phyloP scores from a whole-genome alignment of 2,888 invertebrate genomes.

The Lepidochitona cinerea region DNA sequence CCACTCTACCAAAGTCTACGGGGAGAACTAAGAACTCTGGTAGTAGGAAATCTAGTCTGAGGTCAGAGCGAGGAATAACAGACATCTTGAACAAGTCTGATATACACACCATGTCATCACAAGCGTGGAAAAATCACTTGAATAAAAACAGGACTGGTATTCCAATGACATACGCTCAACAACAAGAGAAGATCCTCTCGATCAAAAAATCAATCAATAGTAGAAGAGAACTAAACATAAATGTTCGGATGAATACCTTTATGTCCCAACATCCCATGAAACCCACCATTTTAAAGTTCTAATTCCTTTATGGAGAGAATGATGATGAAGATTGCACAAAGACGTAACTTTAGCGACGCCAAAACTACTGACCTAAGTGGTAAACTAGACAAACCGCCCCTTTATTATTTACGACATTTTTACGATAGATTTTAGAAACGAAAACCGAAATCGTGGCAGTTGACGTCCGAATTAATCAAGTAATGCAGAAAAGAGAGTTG shows the following conservation, averaged over 20 bases:
- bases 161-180: constrained; percentile 35
- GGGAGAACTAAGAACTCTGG: not conserved
- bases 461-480: no score
- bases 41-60: not conserved
- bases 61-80: constrained; percentile 17
- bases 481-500: no score
- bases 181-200: constrained; percentile 37
- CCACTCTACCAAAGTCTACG: not conserved
- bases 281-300: no score
- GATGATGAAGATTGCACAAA: no score
- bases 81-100: constrained; percentile 45
- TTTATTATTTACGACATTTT: no score
- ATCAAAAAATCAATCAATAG: constrained; percentile 33
- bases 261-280: constrained; percentile 13
- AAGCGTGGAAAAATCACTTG: constrained; percentile 47
- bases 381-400: no score
- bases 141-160: constrained; percentile 19
- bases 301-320: no score
- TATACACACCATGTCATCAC: constrained; percentile 38
- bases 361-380: no score
- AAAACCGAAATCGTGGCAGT: no score
- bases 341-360: no score
- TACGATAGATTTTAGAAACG: no score
- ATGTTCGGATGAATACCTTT: constrained; percentile 40
- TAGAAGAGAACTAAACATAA: constrained; percentile 27